These are phyloP conservation scores for Drosophila diplacantha DNA, from an alignment of 2,888 invertebrate genomes.

Conservation along the genomic window DNA sequence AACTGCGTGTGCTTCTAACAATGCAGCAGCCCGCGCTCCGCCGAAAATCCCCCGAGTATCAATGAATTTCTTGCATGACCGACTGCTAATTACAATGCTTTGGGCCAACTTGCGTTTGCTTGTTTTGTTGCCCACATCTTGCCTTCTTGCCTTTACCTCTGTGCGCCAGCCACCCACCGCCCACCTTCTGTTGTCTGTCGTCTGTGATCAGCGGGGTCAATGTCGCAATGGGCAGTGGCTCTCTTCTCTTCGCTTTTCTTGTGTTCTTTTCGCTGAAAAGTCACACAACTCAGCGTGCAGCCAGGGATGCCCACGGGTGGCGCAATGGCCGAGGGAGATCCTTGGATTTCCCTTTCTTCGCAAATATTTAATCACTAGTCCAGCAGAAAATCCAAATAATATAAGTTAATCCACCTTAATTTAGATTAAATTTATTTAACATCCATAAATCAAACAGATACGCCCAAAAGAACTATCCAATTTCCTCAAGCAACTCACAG, in stretches of 20 bases:
- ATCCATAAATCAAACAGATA: not conserved
- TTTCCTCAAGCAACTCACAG: not conserved
- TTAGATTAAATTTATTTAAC: not conserved
- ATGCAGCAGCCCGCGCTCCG: constrained; percentile 29
- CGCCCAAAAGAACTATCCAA: not conserved
- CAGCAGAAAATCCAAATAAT: not conserved
- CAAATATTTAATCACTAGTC: not conserved
- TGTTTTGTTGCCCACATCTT: constrained; percentile 25
- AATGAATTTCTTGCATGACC: constrained; percentile 76
- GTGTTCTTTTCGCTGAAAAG: constrained; percentile 24
- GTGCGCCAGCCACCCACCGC: constrained; percentile 13
- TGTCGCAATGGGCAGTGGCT: constrained; percentile 60
- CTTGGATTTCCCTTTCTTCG: not conserved
- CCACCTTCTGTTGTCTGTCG: constrained; percentile 5
- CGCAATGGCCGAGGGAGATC: not conserved
- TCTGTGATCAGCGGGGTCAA: constrained; percentile 62
- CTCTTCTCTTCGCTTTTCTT: constrained; percentile 25
- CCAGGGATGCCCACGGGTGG: not conserved
- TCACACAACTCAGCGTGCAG: constrained; percentile 8
- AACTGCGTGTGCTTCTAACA: constrained; percentile 61
- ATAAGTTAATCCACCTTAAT: not conserved
- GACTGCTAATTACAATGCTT: constrained; percentile 72
- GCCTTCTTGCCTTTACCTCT: constrained; percentile 13
- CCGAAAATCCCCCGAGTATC: constrained; percentile 44
- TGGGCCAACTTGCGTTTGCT: constrained; percentile 31